A percentile compares a stretch with the other conserved stretches of the same genome.
Evolutionary conservation across 2,888 invertebrate species (phyloP).

Genomic region (Gymnosoma rotundatum): DNA sequence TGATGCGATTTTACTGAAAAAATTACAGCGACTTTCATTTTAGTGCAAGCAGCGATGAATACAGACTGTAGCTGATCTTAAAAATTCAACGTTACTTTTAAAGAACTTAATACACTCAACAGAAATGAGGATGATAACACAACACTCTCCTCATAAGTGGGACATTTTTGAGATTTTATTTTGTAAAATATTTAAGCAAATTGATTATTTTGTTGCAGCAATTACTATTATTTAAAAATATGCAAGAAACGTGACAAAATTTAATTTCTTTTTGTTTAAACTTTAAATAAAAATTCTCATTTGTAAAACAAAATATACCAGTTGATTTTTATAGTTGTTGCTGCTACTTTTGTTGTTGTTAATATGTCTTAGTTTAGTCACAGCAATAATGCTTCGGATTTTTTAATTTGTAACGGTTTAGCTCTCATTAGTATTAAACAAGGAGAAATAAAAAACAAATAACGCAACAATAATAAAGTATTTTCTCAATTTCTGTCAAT

Average conservation of each 20-base stretch:
- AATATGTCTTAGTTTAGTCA: conserved; percentile 26
- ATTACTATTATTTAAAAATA: conserved; percentile 24
- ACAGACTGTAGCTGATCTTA: too few relatives aligned
- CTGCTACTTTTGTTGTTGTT: conserved; percentile 20
- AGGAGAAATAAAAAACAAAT: conserved; percentile 8
- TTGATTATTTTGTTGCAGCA: background rate
- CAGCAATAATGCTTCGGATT: conserved; percentile 1
- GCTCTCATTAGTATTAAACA: conserved; percentile 49
- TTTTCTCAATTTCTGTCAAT: conserved; percentile 53
- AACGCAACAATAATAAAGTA: background rate
- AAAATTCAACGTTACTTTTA: too few relatives aligned
- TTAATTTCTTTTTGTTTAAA: conserved; percentile 28
- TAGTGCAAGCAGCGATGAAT: too few relatives aligned
- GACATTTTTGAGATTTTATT: background rate
- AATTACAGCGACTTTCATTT: too few relatives aligned
- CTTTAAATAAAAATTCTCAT: background rate
- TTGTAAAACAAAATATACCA: background rate
- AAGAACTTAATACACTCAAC: too few relatives aligned
- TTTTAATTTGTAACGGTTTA: conserved; percentile 60
- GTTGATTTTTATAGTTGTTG: conserved; percentile 7
- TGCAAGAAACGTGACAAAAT: conserved; percentile 59
- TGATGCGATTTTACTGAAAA: too few relatives aligned
- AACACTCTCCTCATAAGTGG: background rate
- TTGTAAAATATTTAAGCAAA: background rate
- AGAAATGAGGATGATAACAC: background rate